Evolutionary conservation across 1,140 invertebrate species (phyloP).

Genomic region (Tetramorium simillimum): DNA sequence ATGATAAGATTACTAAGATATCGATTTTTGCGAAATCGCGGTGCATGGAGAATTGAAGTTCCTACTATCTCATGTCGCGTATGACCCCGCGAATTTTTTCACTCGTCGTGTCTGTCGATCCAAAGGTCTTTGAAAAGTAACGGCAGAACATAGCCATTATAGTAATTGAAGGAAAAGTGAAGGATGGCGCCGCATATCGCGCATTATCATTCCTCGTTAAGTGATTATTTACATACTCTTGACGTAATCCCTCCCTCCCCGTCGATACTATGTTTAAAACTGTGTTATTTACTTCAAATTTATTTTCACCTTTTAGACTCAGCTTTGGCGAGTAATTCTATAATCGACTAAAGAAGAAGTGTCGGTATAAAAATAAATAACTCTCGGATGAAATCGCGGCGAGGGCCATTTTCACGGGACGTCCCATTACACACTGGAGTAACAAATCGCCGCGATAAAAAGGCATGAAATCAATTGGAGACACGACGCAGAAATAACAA

Average conservation of each 20-base stretch:
- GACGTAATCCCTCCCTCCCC: neutral
- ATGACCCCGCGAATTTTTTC: constrained; percentile 45
- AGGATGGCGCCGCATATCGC: constrained; percentile 6
- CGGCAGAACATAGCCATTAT: constrained; percentile 4
- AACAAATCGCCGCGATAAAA: constrained; percentile 49
- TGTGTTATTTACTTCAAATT: neutral
- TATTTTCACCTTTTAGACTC: neutral
- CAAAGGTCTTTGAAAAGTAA: constrained; percentile 43
- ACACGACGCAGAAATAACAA: constrained; percentile 37
- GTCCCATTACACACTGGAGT: neutral
- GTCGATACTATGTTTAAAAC: neutral
- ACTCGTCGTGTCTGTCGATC: neutral
- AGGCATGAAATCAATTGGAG: constrained; percentile 30
- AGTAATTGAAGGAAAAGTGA: constrained; percentile 37
- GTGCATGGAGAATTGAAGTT: constrained; percentile 33
- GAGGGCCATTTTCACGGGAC: neutral
- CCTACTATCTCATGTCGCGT: neutral
- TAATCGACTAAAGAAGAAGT: neutral
- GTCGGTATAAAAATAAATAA: constrained; percentile 2
- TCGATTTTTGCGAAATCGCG: constrained; percentile 45
- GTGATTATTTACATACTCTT: constrained; percentile 4
- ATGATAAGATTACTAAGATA: constrained; percentile 51
- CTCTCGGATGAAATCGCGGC: neutral
- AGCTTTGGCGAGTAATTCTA: neutral
- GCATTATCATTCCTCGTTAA: constrained; percentile 29